These are phyloP conservation scores for Phytoseiulus persimilis DNA, from an alignment of 2,888 invertebrate genomes.

Conservation along the genomic window DNA sequence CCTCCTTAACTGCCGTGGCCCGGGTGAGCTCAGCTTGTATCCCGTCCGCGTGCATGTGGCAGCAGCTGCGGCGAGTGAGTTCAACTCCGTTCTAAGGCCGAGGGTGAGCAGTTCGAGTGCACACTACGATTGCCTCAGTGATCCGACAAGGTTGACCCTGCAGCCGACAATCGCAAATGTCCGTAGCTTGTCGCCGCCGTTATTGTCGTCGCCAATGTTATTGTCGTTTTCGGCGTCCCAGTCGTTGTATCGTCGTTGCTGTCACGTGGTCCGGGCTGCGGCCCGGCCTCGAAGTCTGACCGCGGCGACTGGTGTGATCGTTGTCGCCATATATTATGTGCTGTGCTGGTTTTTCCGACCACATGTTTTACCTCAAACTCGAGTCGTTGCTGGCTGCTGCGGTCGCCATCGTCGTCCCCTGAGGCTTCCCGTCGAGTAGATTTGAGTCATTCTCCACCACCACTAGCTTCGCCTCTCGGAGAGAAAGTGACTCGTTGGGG, in stretches of 20 bases:
- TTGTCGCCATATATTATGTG: not conserved
- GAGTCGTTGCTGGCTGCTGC: not conserved
- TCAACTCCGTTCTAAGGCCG: not conserved
- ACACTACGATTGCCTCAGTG: no score
- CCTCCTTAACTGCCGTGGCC: not conserved
- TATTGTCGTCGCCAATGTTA: no score
- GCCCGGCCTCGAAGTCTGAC: not conserved
- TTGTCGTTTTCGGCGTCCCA: no score
- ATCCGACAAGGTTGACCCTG: no score
- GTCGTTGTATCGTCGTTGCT: no score
- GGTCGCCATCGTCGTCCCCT: not conserved
- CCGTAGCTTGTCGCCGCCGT: no score
- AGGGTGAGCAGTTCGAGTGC: not conserved
- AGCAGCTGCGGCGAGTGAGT: not conserved
- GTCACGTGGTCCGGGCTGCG: no score
- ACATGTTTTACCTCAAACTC: not conserved
- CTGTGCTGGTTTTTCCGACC: not conserved
- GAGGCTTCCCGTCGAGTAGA: not conserved
- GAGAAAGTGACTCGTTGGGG: not conserved
- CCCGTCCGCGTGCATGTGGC: no score
- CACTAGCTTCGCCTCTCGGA: not conserved
- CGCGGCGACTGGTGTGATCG: not conserved
- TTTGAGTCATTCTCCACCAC: not conserved
- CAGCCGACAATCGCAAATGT: no score
- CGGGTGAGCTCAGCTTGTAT: not conserved